Conservation (phyloP, 2,888 invertebrate species). For the Allacma fusca region DNA sequence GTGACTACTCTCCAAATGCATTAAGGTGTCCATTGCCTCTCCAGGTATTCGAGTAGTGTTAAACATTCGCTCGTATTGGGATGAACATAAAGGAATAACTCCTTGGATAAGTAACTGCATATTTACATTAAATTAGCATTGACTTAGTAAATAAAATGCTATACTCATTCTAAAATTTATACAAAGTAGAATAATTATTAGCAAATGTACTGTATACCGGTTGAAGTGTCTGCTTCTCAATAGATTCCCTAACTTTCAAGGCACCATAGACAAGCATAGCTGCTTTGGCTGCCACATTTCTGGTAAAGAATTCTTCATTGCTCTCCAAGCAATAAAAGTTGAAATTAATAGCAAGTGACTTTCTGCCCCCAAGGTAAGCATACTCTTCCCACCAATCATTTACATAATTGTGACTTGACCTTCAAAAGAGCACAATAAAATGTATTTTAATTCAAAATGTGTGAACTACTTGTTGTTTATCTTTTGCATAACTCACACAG, state of each 20-base stretch:
- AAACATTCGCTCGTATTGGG: conserved; percentile 97
- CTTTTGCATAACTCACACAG: no score
- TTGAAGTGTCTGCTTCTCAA: no score
- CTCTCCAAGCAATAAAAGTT: conserved; percentile 99
- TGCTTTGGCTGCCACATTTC: conserved; percentile 85
- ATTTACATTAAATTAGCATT: no score
- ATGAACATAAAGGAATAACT: conserved; percentile 93
- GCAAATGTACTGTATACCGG: no score
- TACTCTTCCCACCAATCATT: conserved; percentile 99
- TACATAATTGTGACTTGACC: conserved; percentile 90
- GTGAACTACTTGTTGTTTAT: no score
- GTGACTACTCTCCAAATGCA: conserved; percentile 83
- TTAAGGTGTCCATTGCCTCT: conserved; percentile 87
- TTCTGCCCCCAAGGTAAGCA: conserved; percentile 93
- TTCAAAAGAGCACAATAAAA: no score
- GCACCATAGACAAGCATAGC: conserved; percentile 70
- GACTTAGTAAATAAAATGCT: no score
- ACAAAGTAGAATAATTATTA: no score
- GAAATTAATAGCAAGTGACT: conserved; percentile 96
- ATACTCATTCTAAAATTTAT: no score
- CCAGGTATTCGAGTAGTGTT: conserved; percentile 97
- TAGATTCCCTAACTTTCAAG: no score
- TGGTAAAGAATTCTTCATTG: no score
- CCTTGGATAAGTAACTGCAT: conserved; percentile 91
- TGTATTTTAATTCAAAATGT: no score